Evolutionary conservation across 2,797 vertebrate genomes (phyloP).

Genomic region (Sebastes wilsoni): DNA sequence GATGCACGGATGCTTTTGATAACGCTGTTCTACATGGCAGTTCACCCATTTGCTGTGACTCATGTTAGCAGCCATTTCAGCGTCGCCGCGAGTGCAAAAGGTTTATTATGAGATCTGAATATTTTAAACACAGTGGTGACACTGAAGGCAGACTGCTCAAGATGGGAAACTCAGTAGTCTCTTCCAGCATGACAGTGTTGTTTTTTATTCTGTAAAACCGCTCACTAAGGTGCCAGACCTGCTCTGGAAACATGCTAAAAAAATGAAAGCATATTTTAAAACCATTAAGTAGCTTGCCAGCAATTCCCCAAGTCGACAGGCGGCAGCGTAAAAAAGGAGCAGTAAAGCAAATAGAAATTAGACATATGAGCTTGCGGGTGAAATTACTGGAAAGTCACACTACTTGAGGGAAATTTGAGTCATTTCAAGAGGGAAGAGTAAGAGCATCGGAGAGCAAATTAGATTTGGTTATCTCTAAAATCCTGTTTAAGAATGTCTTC

Average conservation of each 20-base stretch:
- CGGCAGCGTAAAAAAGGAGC: slow-evolving; percentile 12
- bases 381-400: slow-evolving; percentile 26
- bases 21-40: slow-evolving; percentile 48
- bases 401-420: slow-evolving; percentile 18
- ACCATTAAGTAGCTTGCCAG: slow-evolving; percentile 27
- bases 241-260: not conserved
- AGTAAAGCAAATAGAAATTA: slow-evolving; percentile 39
- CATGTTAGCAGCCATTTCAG: slow-evolving; percentile 15
- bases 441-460: slow-evolving; percentile 18
- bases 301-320: slow-evolving; percentile 10
- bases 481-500: not conserved
- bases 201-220: slow-evolving; percentile 32
- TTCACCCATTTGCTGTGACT: slow-evolving; percentile 32
- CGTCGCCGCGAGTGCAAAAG: slow-evolving; percentile 29
- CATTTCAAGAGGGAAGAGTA: slow-evolving; percentile 3
- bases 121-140: slow-evolving; percentile 47
- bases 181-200: slow-evolving; percentile 17
- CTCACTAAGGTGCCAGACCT: slow-evolving; percentile 14
- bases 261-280: slow-evolving; percentile 29
- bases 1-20: slow-evolving; percentile 62
- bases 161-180: slow-evolving; percentile 39
- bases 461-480: slow-evolving; percentile 25
- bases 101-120: slow-evolving; percentile 50
- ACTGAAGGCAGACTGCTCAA: slow-evolving; percentile 31
- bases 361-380: slow-evolving; percentile 7